Base-by-base conservation (phyloP, 2,797 vertebrate genomes). In the Cephalopachus bancanus region DNA sequence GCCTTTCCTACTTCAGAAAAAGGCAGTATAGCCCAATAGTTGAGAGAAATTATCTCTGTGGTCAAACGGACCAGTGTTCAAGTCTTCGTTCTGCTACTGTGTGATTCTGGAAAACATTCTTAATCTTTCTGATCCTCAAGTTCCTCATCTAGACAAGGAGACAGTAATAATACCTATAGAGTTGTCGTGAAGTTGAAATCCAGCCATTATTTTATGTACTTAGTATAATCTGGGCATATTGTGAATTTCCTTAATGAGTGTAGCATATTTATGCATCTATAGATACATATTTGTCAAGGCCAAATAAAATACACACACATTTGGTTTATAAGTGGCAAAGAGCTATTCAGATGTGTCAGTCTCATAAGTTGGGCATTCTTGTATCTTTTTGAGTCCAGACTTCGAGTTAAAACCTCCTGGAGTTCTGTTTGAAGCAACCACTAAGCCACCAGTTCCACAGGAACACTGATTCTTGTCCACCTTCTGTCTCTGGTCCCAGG, bases 181-280 rank as follows among this genome's bases (percentile, higher is more conserved):
- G 17, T 86, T 67, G 30, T 59, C 76, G 55, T 53, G 19, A 79
- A 88, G 78, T 49, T 30, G 28, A 93, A 88, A 88, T 60, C 10
- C 28, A 57, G 5, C 37, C 7, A 37, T 51, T 62, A 51, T 72
- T 91, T 92, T 60, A 80, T 89, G 53, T 88, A 53, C 26, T 55
- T 85, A 80, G 15, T 76, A 16, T 79, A 79, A 69, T 72, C 17
- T 81, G 81, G 83, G 5, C 1, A 15, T 78, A 57, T 22, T 81
- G 14, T 80, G 20, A 80, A 59, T 90, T 92, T 95, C 76, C 44
- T 90, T 26, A 90, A 72, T 62, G 57, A 44, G 60, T 28, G 55
- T 88, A 71, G 33, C 51, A n/a, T 76, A 49, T 86, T 81, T 79
- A n/a, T 72, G 24, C n/a, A 64, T 94, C 49, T 90, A 26, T 59